These are phyloP conservation scores for Harpagoxenus sublaevis DNA, from an alignment of 2,888 invertebrate species.

Conservation along the genomic window DNA sequence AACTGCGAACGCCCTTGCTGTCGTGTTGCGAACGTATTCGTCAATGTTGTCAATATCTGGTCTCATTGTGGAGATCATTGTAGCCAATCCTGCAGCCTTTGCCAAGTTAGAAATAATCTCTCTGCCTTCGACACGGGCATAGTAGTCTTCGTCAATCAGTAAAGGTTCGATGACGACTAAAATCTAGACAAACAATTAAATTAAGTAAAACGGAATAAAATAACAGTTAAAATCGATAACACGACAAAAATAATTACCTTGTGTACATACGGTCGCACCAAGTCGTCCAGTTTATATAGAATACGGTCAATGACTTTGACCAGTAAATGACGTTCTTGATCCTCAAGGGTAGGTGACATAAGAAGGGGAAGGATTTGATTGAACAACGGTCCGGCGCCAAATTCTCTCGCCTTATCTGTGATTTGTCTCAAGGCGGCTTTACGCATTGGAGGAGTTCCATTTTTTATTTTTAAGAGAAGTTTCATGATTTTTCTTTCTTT, in stretches of 20 bases:
- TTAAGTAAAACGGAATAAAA: slow-evolving; percentile 2
- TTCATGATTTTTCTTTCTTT: slow-evolving; percentile 99
- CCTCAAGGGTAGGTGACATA: slow-evolving; percentile 99
- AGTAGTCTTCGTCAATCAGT: slow-evolving; percentile 99
- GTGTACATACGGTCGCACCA: slow-evolving; percentile 99
- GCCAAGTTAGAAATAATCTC: slow-evolving; percentile 99
- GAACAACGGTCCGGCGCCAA: slow-evolving; percentile 99
- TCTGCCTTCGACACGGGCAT: slow-evolving; percentile 99
- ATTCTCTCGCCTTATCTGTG: slow-evolving; percentile 99
- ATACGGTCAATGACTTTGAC: slow-evolving; percentile 99
- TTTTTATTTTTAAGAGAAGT: slow-evolving; percentile 98
- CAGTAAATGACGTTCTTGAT: slow-evolving; percentile 99
- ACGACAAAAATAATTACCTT: slow-evolving; percentile 88
- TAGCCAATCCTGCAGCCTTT: slow-evolving; percentile 99
- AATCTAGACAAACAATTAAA: background rate
- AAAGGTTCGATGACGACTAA: slow-evolving; percentile 99
- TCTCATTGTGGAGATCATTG: slow-evolving; percentile 99
- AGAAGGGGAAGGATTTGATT: slow-evolving; percentile 99
- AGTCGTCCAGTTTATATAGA: slow-evolving; percentile 98
- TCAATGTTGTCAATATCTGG: slow-evolving; percentile 99
- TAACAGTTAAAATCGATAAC: background rate
- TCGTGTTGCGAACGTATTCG: slow-evolving; percentile 99
- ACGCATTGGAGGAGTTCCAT: slow-evolving; percentile 99
- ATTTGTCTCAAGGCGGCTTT: slow-evolving; percentile 99
- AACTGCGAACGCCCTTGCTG: slow-evolving; percentile 99